These are phyloP conservation scores for Rhagophthalmus giganteus DNA, from an alignment of 2,888 invertebrate genomes.

Conservation along the genomic window DNA sequence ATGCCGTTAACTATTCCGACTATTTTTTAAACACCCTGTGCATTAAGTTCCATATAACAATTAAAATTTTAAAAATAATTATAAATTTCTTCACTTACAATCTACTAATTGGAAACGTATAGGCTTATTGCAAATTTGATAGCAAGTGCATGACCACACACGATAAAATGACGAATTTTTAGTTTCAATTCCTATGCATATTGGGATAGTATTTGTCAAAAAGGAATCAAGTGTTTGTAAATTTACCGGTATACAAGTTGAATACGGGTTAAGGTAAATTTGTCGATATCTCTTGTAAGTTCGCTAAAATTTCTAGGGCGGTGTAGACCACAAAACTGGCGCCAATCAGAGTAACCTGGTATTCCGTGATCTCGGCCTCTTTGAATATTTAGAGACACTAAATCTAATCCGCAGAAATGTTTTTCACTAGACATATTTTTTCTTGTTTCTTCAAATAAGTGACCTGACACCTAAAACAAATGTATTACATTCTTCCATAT, in stretches of 20 bases:
- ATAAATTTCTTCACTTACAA: too few relatives aligned
- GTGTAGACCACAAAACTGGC: constrained; percentile 73
- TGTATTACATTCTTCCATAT: background rate
- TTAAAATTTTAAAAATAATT: too few relatives aligned
- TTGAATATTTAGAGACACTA: constrained; percentile 87
- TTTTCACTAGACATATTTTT: constrained; percentile 31
- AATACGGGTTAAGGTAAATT: constrained; percentile 65
- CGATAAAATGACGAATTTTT: too few relatives aligned
- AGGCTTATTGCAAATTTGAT: too few relatives aligned
- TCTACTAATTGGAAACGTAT: too few relatives aligned
- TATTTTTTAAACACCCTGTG: too few relatives aligned
- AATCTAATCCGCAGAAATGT: constrained; percentile 73
- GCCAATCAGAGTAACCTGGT: constrained; percentile 75
- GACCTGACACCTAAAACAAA: constrained; percentile 64
- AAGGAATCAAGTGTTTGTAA: too few relatives aligned
- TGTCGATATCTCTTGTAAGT: constrained; percentile 66
- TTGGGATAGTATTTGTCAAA: too few relatives aligned
- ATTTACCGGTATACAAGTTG: constrained; percentile 60
- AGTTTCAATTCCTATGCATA: too few relatives aligned
- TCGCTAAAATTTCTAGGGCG: constrained; percentile 66
- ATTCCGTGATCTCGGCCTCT: constrained; percentile 87
- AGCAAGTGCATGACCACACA: too few relatives aligned
- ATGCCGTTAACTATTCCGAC: too few relatives aligned
- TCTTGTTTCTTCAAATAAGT: constrained; percentile 64
- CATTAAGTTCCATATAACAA: too few relatives aligned